Base-by-base conservation (phyloP, 1,140 invertebrate species). In the Anoplolepis gracilipes region DNA sequence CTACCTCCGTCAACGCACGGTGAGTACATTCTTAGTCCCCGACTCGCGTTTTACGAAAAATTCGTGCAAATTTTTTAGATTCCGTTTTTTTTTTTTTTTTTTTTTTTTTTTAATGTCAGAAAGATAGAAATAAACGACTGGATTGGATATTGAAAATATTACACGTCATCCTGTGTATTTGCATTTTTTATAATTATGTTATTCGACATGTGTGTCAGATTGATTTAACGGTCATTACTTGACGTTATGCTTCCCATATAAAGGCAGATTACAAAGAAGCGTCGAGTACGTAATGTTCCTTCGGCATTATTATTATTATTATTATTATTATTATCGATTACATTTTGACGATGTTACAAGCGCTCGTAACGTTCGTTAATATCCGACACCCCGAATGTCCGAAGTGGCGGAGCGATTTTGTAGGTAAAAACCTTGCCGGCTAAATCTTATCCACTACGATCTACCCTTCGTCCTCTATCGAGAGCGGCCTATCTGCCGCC, bases 1-100 rank as follows among this genome's bases (percentile, higher is more conserved):
- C 96, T 19, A 96, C 96, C 70, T 97, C 96, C 46, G 96, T 97
- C 89, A 97, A 97, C 92, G 96, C 96, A 92, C 96, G 97, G 97
- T 97, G 94, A 97, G 97, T 97, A 90, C 88, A 39, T n/a, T 84
- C 36, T 75, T 49, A 65, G 77, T 87, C 87, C 46, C 79, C 78
- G 81, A 88, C 65, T 76, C 49, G 73, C 36, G 65, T 86, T 64
- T 53, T 46, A 42, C 53, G 22, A 42, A n/a, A n/a, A n/a, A 57
- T 72, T 59, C 57, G 36, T 70, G 69, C 42, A 6, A 75, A 19
- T 36, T 53, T 42, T 49, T 49, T 19, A 19, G 16, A 11, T 19
- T 65, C 13, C 36, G 33, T 49, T n/a, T 25, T 2, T 10, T 11
- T 79, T 30, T 67, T 19, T 59, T 36, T 61, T 25, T 7, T 69